These are phyloP conservation scores for Sweltsa coloradensis DNA, from an alignment of 1,140 invertebrate genomes.

Conservation along the genomic window DNA sequence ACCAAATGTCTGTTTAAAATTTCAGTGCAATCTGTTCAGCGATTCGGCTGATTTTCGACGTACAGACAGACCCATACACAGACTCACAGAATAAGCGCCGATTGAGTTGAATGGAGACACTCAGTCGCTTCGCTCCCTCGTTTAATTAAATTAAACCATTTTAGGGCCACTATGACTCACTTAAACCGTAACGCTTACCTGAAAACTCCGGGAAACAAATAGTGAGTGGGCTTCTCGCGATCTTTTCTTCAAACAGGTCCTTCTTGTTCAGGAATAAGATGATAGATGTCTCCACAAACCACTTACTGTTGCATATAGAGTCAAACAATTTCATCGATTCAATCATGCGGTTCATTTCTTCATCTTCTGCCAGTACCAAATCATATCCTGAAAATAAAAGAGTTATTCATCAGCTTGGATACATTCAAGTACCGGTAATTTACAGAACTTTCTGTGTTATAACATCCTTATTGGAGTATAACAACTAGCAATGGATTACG, in stretches of 20 bases:
- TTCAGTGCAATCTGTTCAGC: too few species aligned
- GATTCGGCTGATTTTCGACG: too few species aligned
- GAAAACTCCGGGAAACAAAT: conserved; percentile 92
- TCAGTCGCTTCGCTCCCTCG: too few species aligned
- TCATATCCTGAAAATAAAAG: conserved; percentile 49
- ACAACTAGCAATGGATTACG: background rate
- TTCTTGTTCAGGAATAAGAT: conserved; percentile 96
- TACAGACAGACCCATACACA: too few species aligned
- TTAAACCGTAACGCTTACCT: too few species aligned
- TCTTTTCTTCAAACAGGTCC: conserved; percentile 92
- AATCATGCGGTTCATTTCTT: conserved; percentile 72
- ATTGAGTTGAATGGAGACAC: too few species aligned
- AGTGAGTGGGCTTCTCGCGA: conserved; percentile 77
- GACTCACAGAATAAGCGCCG: too few species aligned
- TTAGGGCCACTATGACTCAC: too few species aligned
- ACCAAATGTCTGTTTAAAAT: too few species aligned
- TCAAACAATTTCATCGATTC: conserved; percentile 93
- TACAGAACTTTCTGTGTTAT: background rate
- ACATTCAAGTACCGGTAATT: too few species aligned
- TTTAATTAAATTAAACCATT: too few species aligned
- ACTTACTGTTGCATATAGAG: conserved; percentile 95
- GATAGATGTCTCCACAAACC: conserved; percentile 96
- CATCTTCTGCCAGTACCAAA: conserved; percentile 53
- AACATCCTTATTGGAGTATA: background rate
- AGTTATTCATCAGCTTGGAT: background rate